phyloP scores from a whole-genome alignment of 2,113 vertebrate genomes.

The Nycticorax nycticorax region DNA sequence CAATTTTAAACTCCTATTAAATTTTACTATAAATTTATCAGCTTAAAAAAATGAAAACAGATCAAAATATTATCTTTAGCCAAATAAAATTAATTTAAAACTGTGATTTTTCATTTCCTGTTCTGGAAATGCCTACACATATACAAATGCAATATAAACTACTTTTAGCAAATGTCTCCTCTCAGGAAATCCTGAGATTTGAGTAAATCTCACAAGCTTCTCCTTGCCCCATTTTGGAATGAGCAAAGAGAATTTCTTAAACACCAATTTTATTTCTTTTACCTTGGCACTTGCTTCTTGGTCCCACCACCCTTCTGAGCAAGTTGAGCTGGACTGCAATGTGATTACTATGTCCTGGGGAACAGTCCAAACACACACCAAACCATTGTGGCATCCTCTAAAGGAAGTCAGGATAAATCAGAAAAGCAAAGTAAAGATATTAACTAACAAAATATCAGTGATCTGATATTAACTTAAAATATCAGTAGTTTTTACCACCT shows the following conservation, averaged over 20 bases:
- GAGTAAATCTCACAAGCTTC: neutral
- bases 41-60: neutral
- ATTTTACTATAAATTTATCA: neutral
- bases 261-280: neutral
- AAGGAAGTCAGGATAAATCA: constrained; percentile 16
- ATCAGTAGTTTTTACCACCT: neutral
- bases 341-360: constrained; percentile 79
- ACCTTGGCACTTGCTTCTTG: constrained; percentile 75
- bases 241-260: neutral
- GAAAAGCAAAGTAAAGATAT: neutral
- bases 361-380: constrained; percentile 93
- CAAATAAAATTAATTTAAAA: neutral
- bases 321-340: constrained; percentile 72
- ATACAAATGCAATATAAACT: neutral
- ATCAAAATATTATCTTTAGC: neutral
- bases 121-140: neutral
- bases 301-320: constrained; percentile 89
- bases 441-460: neutral
- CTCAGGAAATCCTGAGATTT: neutral
- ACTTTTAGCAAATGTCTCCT: neutral
- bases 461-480: neutral
- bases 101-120: neutral
- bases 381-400: constrained; percentile 95
- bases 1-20: neutral
- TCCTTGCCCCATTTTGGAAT: neutral